Percentiles rank a stretch among this genome's conserved stretches.
Evolutionary conservation across 2,797 vertebrate species (phyloP).

Genomic region (Gambusia yucatana): DNA sequence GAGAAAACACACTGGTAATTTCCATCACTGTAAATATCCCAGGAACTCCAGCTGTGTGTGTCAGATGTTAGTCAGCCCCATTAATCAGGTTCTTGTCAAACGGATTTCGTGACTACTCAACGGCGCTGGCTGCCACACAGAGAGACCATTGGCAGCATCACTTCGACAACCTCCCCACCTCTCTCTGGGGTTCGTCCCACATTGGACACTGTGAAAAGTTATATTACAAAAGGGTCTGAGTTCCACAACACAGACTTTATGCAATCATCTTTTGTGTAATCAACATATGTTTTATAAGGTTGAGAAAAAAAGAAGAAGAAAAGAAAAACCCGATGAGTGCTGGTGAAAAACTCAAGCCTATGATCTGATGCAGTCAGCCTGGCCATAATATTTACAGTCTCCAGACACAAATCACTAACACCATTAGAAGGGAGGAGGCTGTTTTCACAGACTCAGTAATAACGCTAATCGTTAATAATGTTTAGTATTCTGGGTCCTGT

Average conservation of each 20-base stretch:
- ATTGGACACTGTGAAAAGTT: conserved; percentile 47
- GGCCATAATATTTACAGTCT: conserved; percentile 73
- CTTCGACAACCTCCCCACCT: conserved; percentile 72
- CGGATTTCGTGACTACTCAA: conserved; percentile 69
- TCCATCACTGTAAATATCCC: conserved; percentile 75
- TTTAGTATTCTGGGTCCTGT: conserved; percentile 23
- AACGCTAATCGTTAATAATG: conserved; percentile 33
- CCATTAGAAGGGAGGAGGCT: conserved; percentile 34
- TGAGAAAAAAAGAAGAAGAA: conserved; percentile 34
- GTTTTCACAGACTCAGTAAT: conserved; percentile 39
- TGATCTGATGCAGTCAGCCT: conserved; percentile 58
- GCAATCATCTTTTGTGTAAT: conserved; percentile 54
- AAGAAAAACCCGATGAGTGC: conserved; percentile 45
- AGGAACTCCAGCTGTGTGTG: conserved; percentile 74
- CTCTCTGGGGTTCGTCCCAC: conserved; percentile 69
- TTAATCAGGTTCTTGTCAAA: conserved; percentile 80
- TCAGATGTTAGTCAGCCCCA: conserved; percentile 72
- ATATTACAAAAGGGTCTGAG: conserved; percentile 44
- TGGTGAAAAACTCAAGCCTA: conserved; percentile 51
- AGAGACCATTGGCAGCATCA: conserved; percentile 69
- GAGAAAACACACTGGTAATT: conserved; percentile 42
- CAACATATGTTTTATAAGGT: conserved; percentile 60
- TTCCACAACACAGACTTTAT: conserved; percentile 47
- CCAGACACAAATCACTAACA: conserved; percentile 66
- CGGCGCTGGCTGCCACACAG: conserved; percentile 74